phyloP scores from a whole-genome alignment of 2,113 vertebrate species.

The Raja brachyura region DNA sequence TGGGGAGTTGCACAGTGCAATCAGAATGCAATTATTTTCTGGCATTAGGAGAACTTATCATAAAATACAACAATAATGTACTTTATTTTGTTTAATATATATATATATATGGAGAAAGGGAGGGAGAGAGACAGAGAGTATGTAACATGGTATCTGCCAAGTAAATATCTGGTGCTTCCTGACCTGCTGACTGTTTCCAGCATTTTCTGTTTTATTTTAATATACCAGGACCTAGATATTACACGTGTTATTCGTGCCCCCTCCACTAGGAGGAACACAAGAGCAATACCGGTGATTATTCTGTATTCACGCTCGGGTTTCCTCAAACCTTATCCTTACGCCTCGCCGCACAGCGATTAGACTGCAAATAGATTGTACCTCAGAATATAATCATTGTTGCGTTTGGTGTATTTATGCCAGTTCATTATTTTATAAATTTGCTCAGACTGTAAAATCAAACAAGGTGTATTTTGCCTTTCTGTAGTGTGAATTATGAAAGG shows the following conservation, averaged over 20 bases:
- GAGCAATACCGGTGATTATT: neutral
- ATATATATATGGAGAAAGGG: neutral
- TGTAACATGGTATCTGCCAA: neutral
- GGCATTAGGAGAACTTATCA: neutral
- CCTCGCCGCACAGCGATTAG: neutral
- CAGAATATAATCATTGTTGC: neutral
- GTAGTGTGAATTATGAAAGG: neutral
- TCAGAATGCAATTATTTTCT: neutral
- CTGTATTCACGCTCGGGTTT: neutral
- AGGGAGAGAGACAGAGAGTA: too few relatives aligned
- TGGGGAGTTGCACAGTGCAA: neutral
- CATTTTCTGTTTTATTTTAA: too few relatives aligned
- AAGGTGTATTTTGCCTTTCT: neutral
- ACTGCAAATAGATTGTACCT: neutral
- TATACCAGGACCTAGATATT: neutral
- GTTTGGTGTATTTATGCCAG: neutral
- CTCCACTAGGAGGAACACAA: constrained; percentile 4
- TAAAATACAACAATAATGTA: neutral
- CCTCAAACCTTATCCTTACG: neutral
- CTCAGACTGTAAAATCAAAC: neutral
- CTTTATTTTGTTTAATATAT: neutral
- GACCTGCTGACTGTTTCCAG: too few relatives aligned
- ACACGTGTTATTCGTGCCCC: neutral
- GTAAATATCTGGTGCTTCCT: too few relatives aligned
- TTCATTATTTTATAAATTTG: neutral